Conservation (phyloP, 2,797 vertebrate species). For the Periophthalmus magnuspinnatus region DNA sequence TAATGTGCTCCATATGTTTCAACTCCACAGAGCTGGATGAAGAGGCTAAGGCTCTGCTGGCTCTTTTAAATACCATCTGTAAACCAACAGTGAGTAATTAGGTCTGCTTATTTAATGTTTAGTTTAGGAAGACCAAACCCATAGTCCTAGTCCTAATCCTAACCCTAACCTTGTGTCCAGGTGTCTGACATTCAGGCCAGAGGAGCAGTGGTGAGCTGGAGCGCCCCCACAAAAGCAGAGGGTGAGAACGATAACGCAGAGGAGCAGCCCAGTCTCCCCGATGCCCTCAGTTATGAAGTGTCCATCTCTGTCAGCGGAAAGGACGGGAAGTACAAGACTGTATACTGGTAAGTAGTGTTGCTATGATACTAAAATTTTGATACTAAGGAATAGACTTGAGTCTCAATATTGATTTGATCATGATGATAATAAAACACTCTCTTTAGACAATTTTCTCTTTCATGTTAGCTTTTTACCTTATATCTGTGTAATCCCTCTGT, state of each 20-base stretch:
- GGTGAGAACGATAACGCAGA: constrained; percentile 71
- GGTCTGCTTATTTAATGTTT: not conserved
- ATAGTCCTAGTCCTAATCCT: too few species aligned
- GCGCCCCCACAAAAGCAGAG: constrained; percentile 75
- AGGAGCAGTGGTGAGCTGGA: constrained; percentile 83
- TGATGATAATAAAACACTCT: too few species aligned
- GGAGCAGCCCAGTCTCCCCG: constrained; percentile 55
- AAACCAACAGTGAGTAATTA: constrained; percentile 87
- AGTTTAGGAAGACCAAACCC: too few species aligned
- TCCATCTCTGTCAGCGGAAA: constrained; percentile 86
- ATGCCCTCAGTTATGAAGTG: constrained; percentile 85
- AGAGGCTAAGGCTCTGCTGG: constrained; percentile 87
- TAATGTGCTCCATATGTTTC: constrained; percentile 12
- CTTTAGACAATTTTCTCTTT: too few species aligned
- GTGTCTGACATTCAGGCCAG: constrained; percentile 89
- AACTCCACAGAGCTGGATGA: constrained; percentile 87
- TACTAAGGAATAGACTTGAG: too few species aligned
- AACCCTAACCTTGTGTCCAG: constrained; percentile 61
- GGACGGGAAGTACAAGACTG: constrained; percentile 88
- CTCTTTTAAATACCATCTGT: constrained; percentile 83
- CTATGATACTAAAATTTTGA: too few species aligned
- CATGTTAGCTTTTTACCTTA: too few species aligned
- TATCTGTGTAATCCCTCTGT: too few species aligned
- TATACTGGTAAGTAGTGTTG: constrained; percentile 76
- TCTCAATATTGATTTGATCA: too few species aligned